Evolutionary conservation across 2,113 vertebrate species (phyloP).

Genomic region (Lycaon pictus): DNA sequence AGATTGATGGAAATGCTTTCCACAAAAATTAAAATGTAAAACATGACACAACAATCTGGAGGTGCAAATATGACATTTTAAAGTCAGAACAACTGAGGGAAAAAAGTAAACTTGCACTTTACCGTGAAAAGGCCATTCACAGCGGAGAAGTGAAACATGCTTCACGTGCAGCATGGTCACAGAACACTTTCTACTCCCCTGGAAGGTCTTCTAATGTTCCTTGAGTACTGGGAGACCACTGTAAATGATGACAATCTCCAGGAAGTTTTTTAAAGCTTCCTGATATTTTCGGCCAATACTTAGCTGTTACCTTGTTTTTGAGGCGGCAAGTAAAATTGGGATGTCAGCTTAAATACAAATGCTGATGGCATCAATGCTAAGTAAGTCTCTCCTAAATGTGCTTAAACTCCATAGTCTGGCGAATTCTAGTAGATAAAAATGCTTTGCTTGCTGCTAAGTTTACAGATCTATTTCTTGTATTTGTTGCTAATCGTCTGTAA

Average conservation of each 20-base stretch:
- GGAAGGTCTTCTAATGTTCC: not conserved
- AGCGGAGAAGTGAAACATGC: not conserved
- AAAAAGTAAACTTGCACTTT: not conserved
- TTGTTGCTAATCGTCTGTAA: not conserved
- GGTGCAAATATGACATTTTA: not conserved
- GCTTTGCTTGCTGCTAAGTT: not conserved
- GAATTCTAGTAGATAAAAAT: conserved; percentile 12
- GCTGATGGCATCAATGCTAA: not conserved
- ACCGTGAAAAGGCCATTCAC: not conserved
- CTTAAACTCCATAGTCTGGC: not conserved
- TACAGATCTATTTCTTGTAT: not conserved
- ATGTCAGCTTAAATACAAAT: conserved; percentile 4
- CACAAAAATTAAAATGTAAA: not conserved
- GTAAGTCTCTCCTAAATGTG: not conserved
- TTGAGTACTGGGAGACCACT: too few species aligned
- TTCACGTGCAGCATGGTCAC: not conserved
- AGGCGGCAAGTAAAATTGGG: not conserved
- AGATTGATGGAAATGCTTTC: not conserved
- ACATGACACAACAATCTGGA: not conserved
- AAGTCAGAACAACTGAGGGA: not conserved
- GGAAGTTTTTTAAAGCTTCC: not conserved
- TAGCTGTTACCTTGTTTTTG: not conserved
- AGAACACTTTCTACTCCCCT: not conserved
- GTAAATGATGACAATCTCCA: not conserved
- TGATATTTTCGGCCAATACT: not conserved